Conservation (phyloP, 2,797 vertebrate genomes). For the Megalops cyprinoides region DNA sequence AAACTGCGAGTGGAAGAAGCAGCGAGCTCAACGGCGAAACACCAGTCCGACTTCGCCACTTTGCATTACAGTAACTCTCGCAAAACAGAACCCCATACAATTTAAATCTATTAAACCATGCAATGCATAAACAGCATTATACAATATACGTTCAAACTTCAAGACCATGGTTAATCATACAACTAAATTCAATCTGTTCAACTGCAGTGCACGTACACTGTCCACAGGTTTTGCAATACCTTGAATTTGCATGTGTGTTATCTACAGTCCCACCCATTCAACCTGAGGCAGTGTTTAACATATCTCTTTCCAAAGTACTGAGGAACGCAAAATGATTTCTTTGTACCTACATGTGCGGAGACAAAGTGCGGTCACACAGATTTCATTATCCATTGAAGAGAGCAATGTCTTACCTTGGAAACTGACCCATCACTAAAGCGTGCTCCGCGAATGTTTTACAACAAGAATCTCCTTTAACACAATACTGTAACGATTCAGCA, state of each 20-base stretch:
- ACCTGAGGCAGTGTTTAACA: conserved; percentile 19
- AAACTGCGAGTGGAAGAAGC: conserved; percentile 13
- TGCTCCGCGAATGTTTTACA: conserved; percentile 31
- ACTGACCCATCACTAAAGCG: conserved; percentile 44
- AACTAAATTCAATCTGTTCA: background rate
- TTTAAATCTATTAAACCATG: background rate
- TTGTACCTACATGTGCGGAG: background rate
- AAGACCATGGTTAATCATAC: background rate
- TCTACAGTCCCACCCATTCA: conserved; percentile 46
- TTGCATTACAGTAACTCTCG: too few species aligned
- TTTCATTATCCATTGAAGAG: background rate
- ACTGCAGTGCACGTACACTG: background rate
- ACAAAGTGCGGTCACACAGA: conserved; percentile 7
- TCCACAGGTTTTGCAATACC: conserved; percentile 22
- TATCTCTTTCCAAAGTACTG: background rate
- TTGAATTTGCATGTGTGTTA: conserved; percentile 18
- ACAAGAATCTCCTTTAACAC: conserved; percentile 43
- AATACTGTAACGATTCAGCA: conserved; percentile 42
- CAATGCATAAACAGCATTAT: background rate
- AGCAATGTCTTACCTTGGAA: conserved; percentile 46
- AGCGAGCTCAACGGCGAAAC: conserved; percentile 9
- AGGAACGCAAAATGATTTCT: background rate
- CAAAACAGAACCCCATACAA: background rate
- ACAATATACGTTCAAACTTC: conserved; percentile 3
- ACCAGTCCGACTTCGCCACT: conserved; percentile 20